phyloP scores from a whole-genome alignment of 2,888 invertebrate species.

The Onthophagus sagittarius region DNA sequence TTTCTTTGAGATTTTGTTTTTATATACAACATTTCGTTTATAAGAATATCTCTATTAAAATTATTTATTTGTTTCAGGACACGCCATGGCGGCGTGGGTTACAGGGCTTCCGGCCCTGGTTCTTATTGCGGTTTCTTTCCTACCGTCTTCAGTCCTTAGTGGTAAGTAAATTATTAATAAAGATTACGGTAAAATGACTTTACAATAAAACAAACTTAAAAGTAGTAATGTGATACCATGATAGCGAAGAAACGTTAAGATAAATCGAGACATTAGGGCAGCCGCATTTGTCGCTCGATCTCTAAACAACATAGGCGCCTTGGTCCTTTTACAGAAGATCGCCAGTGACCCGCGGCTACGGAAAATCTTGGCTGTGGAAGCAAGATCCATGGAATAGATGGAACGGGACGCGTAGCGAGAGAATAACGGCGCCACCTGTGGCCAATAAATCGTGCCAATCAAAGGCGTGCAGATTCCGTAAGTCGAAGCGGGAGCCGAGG shows the following conservation, averaged over 20 bases:
- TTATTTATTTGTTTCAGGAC: constrained; percentile 45
- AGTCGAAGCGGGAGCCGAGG: not conserved
- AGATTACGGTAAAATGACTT: not conserved
- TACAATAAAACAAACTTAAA: not conserved
- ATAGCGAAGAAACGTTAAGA: not conserved
- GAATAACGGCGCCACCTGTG: constrained; percentile 3
- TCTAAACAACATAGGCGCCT: not conserved
- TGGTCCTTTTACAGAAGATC: not conserved
- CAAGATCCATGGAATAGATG: constrained; percentile 4
- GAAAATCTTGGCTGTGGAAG: not conserved
- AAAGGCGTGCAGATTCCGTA: not conserved
- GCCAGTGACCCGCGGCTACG: not conserved
- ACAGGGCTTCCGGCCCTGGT: constrained; percentile 47
- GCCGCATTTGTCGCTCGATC: not conserved
- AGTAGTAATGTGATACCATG: not conserved
- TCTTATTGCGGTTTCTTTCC: constrained; percentile 35
- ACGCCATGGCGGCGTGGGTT: constrained; percentile 57
- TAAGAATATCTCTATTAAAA: not conserved
- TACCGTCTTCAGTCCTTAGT: constrained; percentile 35
- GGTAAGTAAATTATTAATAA: constrained; percentile 39
- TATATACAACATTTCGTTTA: too few species aligned
- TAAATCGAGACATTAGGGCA: not conserved
- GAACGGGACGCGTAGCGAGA: not conserved
- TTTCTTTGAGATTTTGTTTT: too few species aligned
- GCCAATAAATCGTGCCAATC: constrained; percentile 1